Evolutionary conservation across 2,888 invertebrate genomes (phyloP).

Genomic region (Atherix ibis): DNA sequence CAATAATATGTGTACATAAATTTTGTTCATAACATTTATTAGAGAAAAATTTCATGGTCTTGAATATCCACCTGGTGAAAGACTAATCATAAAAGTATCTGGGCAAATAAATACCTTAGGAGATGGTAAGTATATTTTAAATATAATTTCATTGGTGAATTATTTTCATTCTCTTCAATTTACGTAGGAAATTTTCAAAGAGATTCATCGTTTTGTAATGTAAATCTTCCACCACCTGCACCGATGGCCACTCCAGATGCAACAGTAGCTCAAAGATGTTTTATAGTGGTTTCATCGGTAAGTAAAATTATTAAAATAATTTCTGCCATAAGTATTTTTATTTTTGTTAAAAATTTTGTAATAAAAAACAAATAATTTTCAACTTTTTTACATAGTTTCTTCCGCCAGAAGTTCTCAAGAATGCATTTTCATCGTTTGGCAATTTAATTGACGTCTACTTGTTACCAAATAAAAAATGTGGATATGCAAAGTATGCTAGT

Average conservation of each 20-base stretch:
- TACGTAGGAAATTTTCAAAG: no score
- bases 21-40: no score
- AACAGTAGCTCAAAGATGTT: conserved; percentile 47
- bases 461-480: conserved; percentile 77
- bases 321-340: background rate
- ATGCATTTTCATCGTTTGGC: conserved; percentile 83
- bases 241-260: conserved; percentile 53
- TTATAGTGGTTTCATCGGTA: conserved; percentile 38
- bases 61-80: conserved; percentile 80
- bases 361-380: no score
- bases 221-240: conserved; percentile 48
- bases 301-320: no score
- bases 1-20: no score
- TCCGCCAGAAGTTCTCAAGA: conserved; percentile 66
- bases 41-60: conserved; percentile 77
- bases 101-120: no score
- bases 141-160: no score
- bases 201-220: no score
- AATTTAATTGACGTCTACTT: conserved; percentile 80
- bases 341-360: no score
- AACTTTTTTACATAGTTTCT: conserved; percentile 39
- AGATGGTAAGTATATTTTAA: no score
- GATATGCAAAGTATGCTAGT: conserved; percentile 75
- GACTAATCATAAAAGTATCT: conserved; percentile 42
- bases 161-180: no score